Evolutionary conservation across 2,113 vertebrate species (phyloP).

Genomic region (Plestiodon gilberti): DNA sequence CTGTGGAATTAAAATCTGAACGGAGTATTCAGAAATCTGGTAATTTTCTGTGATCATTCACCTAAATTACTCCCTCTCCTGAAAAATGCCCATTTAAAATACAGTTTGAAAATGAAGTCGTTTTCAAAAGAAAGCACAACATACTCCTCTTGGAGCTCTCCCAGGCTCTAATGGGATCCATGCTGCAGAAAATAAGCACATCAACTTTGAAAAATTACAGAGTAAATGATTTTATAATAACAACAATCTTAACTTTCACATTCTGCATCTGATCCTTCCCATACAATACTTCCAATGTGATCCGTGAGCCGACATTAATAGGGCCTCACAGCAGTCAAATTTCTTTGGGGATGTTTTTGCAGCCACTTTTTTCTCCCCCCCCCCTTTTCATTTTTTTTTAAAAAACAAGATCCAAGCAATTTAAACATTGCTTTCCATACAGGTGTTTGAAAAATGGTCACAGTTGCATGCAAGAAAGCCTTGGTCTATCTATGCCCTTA

Average conservation of each 20-base stretch:
- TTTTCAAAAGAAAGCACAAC: constrained; percentile 30
- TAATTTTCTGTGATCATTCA: not conserved
- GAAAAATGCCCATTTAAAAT: constrained; percentile 1
- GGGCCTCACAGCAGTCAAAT: not conserved
- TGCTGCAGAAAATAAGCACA: not conserved
- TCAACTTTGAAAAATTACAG: constrained; percentile 13
- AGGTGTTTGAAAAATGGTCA: constrained; percentile 28
- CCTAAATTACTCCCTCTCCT: not conserved
- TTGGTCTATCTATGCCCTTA: not conserved
- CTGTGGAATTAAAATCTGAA: not conserved
- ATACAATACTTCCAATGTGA: not conserved
- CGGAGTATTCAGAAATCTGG: not conserved
- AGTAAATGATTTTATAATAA: not conserved
- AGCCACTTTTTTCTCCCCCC: not conserved
- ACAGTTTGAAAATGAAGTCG: constrained; percentile 6
- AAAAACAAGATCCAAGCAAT: not conserved
- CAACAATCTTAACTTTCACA: constrained; percentile 1
- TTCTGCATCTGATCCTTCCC: not conserved
- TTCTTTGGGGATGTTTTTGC: constrained; percentile 3
- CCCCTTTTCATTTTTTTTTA: not conserved
- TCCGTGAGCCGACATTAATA: not conserved
- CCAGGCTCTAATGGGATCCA: constrained; percentile 13
- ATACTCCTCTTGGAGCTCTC: constrained; percentile 6
- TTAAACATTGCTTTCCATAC: not conserved
- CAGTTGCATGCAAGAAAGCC: not conserved